Conservation (phyloP, 2,113 vertebrate genomes). For the Vicugna pacos region DNA sequence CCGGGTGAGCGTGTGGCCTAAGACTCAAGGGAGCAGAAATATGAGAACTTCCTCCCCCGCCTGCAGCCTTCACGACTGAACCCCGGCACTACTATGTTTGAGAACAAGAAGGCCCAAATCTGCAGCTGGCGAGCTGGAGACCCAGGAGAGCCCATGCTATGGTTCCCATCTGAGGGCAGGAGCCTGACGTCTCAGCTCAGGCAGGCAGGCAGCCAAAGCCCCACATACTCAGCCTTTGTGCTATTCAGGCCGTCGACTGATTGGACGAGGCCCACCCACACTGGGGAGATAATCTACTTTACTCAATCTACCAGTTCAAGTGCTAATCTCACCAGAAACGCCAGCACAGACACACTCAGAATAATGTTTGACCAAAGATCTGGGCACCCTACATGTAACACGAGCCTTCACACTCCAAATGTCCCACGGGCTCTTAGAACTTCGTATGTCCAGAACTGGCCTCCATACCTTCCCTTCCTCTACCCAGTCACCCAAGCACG, state of each 20-base stretch:
- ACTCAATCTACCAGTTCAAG: not conserved
- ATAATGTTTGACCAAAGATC: not conserved
- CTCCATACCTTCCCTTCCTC: not conserved
- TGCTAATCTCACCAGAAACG: not conserved
- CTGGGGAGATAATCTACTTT: not conserved
- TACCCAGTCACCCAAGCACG: not conserved
- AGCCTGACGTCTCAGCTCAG: fast-evolving
- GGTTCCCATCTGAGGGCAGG: not conserved
- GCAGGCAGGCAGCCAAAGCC: not conserved
- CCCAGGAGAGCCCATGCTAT: not conserved
- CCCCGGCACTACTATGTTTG: too few relatives aligned
- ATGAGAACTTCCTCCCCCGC: not conserved
- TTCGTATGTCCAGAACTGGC: not conserved
- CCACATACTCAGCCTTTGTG: not conserved
- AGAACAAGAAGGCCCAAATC: not conserved
- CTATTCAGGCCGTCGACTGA: fast-evolving
- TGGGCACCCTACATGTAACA: not conserved
- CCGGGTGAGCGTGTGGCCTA: not conserved
- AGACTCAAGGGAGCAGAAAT: fast-evolving
- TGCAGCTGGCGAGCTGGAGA: not conserved
- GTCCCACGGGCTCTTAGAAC: not conserved
- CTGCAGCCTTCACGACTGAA: not conserved
- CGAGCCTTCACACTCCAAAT: not conserved
- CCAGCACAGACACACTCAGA: not conserved
- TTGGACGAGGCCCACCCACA: not conserved